A percentile compares a stretch with the other conserved stretches of the same genome.
These are phyloP conservation scores for Brachionus asplanchnoidis DNA, from an alignment of 1,140 invertebrate genomes.

Conservation along the genomic window DNA sequence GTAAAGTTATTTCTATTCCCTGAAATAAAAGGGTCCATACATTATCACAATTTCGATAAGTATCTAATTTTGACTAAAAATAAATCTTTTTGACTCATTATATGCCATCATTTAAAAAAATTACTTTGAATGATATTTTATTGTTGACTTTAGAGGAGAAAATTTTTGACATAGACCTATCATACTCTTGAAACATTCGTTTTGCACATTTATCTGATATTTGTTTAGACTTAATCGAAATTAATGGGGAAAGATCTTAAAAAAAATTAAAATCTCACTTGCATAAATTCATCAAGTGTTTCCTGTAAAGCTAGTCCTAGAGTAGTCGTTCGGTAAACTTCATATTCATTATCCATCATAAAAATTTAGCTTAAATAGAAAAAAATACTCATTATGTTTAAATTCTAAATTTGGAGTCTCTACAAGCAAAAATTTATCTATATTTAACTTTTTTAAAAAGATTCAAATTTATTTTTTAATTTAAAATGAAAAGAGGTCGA, in stretches of 20 bases:
- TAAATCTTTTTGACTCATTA: neutral
- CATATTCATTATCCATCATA: neutral
- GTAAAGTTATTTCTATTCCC: neutral
- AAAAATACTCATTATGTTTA: neutral
- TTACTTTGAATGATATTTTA: conserved; percentile 6
- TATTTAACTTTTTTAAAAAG: neutral
- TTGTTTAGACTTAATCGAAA: conserved; percentile 2
- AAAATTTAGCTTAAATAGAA: neutral
- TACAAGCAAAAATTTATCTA: too few species aligned
- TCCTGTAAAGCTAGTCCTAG: conserved; percentile 16
- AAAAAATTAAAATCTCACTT: neutral
- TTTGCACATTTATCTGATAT: neutral
- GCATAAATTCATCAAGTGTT: neutral
- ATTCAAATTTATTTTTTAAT: neutral
- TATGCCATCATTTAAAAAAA: neutral
- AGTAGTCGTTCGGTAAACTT: conserved; percentile 13
- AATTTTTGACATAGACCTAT: conserved; percentile 15
- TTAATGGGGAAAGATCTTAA: neutral
- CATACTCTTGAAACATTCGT: conserved; percentile 12
- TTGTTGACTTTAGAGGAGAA: neutral
- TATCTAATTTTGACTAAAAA: neutral
- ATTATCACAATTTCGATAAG: conserved; percentile 27
- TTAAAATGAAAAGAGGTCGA: neutral
- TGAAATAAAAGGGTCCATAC: conserved; percentile 30
- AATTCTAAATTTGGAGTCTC: neutral